phyloP scores from a whole-genome alignment of 2,888 invertebrate genomes.

The Ganaspis brasiliensis region DNA sequence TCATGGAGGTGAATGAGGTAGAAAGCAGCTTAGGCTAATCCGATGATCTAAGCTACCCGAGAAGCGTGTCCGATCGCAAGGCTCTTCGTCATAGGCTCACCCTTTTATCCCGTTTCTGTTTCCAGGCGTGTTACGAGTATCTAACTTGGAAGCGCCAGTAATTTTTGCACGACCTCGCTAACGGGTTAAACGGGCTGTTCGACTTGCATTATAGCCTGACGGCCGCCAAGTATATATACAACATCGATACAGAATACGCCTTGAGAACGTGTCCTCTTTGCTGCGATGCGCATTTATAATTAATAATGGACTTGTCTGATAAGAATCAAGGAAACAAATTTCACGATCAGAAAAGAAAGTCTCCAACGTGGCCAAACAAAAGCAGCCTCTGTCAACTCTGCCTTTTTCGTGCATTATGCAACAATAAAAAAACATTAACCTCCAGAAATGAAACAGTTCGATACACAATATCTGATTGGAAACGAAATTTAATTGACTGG shows the following conservation, averaged over 20 bases:
- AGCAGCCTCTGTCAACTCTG: slow-evolving; percentile 12
- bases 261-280: slow-evolving; percentile 73
- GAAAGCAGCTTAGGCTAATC: slow-evolving; percentile 66
- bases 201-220: slow-evolving; percentile 63
- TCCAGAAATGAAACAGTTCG: neutral
- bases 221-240: slow-evolving; percentile 41
- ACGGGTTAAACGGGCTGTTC: slow-evolving; percentile 76
- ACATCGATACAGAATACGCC: slow-evolving; percentile 65
- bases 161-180: slow-evolving; percentile 68
- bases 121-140: slow-evolving; percentile 53
- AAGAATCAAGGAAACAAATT: slow-evolving; percentile 38
- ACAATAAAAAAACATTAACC: neutral
- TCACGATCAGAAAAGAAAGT: slow-evolving; percentile 37
- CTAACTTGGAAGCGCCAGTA: slow-evolving; percentile 59
- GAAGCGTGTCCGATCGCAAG: slow-evolving; percentile 63
- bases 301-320: slow-evolving; percentile 18
- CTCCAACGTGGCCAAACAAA: slow-evolving; percentile 15
- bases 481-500: neutral
- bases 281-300: slow-evolving; percentile 47
- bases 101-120: slow-evolving; percentile 59
- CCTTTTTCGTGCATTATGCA: slow-evolving; percentile 4
- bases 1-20: slow-evolving; percentile 48
- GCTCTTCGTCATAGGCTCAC: slow-evolving; percentile 57
- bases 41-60: slow-evolving; percentile 64
- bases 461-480: neutral